phyloP scores from a whole-genome alignment of 2,888 invertebrate genomes.

The Galerucella calmariensis region DNA sequence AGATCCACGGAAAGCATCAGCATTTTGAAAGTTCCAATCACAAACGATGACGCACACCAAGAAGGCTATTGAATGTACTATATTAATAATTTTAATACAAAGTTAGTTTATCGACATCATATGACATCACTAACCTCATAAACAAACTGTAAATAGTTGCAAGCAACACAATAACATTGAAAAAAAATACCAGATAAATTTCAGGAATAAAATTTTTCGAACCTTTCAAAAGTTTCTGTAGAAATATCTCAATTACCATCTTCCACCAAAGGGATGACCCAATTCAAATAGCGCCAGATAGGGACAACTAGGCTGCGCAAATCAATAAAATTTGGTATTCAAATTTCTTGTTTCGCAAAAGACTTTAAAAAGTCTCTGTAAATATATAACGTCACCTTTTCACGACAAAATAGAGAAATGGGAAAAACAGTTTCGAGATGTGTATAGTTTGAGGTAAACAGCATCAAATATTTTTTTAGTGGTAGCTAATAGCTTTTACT shows the following conservation, averaged over 20 bases:
- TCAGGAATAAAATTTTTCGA: not conserved
- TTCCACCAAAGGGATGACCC: slow-evolving; percentile 33
- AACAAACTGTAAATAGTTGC: no score
- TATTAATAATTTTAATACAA: no score
- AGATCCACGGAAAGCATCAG: no score
- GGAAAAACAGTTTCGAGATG: not conserved
- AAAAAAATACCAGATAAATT: no score
- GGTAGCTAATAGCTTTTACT: no score
- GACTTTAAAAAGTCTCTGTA: slow-evolving; percentile 30
- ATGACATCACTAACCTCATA: no score
- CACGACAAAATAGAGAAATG: not conserved
- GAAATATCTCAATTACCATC: slow-evolving; percentile 14
- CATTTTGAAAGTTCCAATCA: no score
- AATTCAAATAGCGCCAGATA: slow-evolving; percentile 37
- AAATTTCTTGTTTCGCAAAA: slow-evolving; percentile 38
- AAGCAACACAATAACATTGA: no score
- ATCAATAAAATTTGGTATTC: slow-evolving; percentile 47
- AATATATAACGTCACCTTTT: not conserved
- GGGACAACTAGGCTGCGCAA: slow-evolving; percentile 36
- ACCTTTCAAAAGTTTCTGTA: not conserved
- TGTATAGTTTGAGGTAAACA: not conserved
- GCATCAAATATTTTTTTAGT: no score
- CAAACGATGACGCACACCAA: no score
- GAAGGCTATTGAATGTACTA: no score
- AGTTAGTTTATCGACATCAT: no score